Conservation (phyloP, 2,888 invertebrate genomes). For the Tenthredo notha region DNA sequence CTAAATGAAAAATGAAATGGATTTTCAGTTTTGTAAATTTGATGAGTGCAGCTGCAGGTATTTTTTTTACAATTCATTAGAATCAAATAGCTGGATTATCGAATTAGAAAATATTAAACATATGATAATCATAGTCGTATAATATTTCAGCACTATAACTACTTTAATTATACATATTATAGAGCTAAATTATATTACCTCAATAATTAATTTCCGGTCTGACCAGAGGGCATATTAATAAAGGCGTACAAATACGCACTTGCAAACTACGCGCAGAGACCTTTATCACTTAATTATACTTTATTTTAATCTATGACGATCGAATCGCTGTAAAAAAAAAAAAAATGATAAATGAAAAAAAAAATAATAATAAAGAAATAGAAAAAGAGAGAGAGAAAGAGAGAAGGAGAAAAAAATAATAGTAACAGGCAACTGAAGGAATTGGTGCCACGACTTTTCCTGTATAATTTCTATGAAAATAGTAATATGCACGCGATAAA, state of each 20-base stretch:
- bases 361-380: not conserved
- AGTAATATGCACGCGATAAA: slow-evolving; percentile 34
- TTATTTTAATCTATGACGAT: not conserved
- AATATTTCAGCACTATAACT: not conserved
- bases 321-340: not conserved
- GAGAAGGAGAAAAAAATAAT: not conserved
- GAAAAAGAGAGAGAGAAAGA: not conserved
- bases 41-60: not conserved
- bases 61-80: too few species aligned
- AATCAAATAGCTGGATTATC: not conserved
- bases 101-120: not conserved
- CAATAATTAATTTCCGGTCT: slow-evolving; percentile 5
- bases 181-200: not conserved
- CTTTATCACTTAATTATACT: not conserved
- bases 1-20: not conserved
- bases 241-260: not conserved
- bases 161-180: not conserved
- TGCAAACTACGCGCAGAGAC: not conserved
- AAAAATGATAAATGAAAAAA: too few species aligned
- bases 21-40: not conserved
- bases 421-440: not conserved
- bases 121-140: not conserved
- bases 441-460: not conserved
- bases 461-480: slow-evolving; percentile 16
- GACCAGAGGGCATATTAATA: not conserved